Evolutionary conservation across 2,113 vertebrate species (phyloP), one percentile per base, ranked within the genome.

Genomic region (Ginglymostoma cirratum): DNA sequence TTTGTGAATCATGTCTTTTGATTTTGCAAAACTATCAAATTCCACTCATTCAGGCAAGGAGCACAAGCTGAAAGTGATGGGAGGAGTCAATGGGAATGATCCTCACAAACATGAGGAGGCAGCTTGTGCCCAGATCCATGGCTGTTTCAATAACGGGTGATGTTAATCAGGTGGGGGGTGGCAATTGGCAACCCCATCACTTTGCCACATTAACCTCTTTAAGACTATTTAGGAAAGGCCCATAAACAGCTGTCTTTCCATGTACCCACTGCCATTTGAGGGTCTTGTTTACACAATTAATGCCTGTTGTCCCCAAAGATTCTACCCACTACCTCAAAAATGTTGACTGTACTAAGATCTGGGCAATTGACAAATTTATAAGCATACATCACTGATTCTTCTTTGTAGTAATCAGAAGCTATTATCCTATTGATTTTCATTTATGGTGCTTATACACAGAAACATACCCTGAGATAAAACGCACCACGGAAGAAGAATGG

Each of bases 381-480:
- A 66, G 65, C 24, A 2, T 21, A 70, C 5, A 27, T 7, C 70
- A 7, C 42, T 95, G 10, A 48, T 27, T 42, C 3, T 72, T 72
- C 55, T 69, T 66, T 55, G 67, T 48, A 27, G 10, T 69, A 72
- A 95, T 12, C 89, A 45, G 93, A 69, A 72, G 70, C n/a, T 45
- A 69, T 72, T 48, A 10, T 89, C 2, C 87, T 70, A 14, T 34
- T 95, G 55, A 66, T 65, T 66, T 93, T 66, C 19, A 38, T 66
- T 65, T 61, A 66, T 67, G 61, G 61, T n/a, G 61, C 61, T 93
- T 67, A 76, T 96, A 96, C 97, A 55, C 96, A 98, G 98, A 97
- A 96, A 78, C 96, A 52, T 97, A 98, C 96, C 97, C 98, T 96
- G 98, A 98, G 97, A 98, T 98, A 97, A 97, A 96, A 96, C 86